Evolutionary conservation across 2,888 invertebrate genomes (phyloP).

Genomic region (Exephanes ischioxanthus): DNA sequence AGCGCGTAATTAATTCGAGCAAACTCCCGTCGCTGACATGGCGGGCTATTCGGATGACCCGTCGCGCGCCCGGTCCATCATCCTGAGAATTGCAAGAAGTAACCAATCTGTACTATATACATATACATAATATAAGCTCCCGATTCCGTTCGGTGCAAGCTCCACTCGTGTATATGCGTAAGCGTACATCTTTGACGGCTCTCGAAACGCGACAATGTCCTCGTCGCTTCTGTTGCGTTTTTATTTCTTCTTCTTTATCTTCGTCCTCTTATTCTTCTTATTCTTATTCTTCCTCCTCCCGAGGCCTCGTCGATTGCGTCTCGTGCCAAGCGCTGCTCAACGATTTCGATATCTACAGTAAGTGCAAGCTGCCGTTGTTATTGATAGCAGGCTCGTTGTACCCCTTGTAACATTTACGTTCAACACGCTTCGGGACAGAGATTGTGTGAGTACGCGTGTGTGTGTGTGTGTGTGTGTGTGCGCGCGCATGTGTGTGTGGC

Average conservation of each 20-base stretch:
- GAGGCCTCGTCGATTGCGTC: constrained; percentile 13
- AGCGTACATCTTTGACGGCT: constrained; percentile 52
- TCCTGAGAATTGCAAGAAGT: constrained; percentile 56
- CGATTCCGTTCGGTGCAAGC: constrained; percentile 33
- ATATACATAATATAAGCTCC: constrained; percentile 12
- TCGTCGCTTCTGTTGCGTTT: constrained; percentile 38
- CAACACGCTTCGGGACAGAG: constrained; percentile 38
- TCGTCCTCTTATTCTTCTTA: constrained; percentile 18
- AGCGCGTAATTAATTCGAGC: constrained; percentile 62
- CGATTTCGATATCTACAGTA: constrained; percentile 38
- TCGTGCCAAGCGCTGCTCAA: constrained; percentile 28
- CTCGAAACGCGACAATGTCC: constrained; percentile 60
- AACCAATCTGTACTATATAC: constrained; percentile 29
- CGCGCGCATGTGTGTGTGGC: constrained; percentile 41
- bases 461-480: neutral
- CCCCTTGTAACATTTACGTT: constrained; percentile 59
- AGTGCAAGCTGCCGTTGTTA: constrained; percentile 39
- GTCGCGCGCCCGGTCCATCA: constrained; percentile 53
- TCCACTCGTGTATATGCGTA: constrained; percentile 46
- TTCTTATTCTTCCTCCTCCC: neutral
- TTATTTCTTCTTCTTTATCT: constrained; percentile 4
- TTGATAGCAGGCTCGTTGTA: constrained; percentile 55
- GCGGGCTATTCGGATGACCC: constrained; percentile 44
- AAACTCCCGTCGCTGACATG: constrained; percentile 40
- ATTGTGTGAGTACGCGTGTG: neutral